phyloP scores from a whole-genome alignment of 2,888 invertebrate genomes.

The Deilephila porcellus region DNA sequence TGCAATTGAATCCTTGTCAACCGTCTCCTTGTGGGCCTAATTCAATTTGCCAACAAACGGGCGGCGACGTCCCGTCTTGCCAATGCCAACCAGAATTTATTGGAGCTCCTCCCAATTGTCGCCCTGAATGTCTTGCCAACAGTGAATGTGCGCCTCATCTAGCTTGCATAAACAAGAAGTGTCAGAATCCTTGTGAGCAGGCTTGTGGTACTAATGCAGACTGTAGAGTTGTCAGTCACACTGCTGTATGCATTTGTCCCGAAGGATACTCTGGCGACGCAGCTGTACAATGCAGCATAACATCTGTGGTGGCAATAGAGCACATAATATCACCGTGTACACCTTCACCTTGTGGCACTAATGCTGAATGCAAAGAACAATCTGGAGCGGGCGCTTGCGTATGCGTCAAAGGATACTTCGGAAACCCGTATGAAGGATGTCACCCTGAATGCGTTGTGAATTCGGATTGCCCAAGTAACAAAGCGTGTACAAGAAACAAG shows the following conservation, averaged over 20 bases:
- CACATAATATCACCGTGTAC: conserved; percentile 82
- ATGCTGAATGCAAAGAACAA: conserved; percentile 86
- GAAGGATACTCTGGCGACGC: conserved; percentile 90
- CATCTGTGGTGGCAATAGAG: conserved; percentile 54
- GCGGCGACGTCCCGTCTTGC: conserved; percentile 87
- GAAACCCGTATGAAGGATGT: conserved; percentile 92
- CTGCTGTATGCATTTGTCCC: conserved; percentile 89
- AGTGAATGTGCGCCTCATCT: conserved; percentile 88
- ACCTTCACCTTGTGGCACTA: conserved; percentile 87
- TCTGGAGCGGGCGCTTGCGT: conserved; percentile 87
- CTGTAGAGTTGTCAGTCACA: conserved; percentile 90
- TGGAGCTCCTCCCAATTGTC: conserved; percentile 89
- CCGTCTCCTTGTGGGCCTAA: conserved; percentile 92
- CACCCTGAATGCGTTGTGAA: conserved; percentile 90
- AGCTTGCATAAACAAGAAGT: conserved; percentile 91
- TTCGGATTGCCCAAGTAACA: conserved; percentile 89
- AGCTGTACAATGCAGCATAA: conserved; percentile 85
- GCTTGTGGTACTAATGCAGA: conserved; percentile 91
- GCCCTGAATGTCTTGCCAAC: conserved; percentile 90
- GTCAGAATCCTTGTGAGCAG: conserved; percentile 89
- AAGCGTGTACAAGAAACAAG: conserved; percentile 89
- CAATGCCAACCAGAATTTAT: conserved; percentile 88
- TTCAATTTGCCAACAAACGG: conserved; percentile 85
- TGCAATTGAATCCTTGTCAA: conserved; percentile 86
- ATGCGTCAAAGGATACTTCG: conserved; percentile 89